These are phyloP conservation scores for Alauda arvensis DNA, from an alignment of 2,797 vertebrate species.

Conservation along the genomic window DNA sequence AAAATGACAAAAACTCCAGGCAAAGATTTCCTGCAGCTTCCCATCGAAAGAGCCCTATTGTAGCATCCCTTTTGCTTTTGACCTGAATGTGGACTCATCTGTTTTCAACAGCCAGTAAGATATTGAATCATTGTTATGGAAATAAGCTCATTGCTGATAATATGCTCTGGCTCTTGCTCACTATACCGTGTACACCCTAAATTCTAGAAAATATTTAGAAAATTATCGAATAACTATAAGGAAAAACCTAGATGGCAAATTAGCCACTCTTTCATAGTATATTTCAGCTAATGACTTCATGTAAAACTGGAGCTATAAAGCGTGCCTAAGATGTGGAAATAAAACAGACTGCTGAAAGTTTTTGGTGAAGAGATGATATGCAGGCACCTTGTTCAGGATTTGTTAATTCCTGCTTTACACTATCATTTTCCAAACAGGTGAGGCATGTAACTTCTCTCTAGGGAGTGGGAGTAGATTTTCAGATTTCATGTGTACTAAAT, in stretches of 20 bases:
- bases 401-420: neutral
- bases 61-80: neutral
- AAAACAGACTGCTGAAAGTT: neutral
- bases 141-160: neutral
- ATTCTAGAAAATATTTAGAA: neutral
- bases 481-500: neutral
- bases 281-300: neutral
- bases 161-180: neutral
- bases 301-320: neutral
- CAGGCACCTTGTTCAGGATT: neutral
- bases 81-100: neutral
- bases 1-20: rapidly evolving
- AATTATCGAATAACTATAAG: neutral
- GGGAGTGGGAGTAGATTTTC: neutral
- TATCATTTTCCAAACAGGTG: neutral
- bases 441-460: neutral
- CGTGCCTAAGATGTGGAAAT: neutral
- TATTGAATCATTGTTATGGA: neutral
- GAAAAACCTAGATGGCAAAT: neutral
- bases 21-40: neutral
- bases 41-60: neutral
- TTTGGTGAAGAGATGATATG: neutral
- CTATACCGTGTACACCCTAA: neutral
- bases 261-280: neutral
- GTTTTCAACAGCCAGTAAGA: neutral